Conservation (phyloP, 2,113 vertebrate species). For the human (Homo sapiens) region DNA sequence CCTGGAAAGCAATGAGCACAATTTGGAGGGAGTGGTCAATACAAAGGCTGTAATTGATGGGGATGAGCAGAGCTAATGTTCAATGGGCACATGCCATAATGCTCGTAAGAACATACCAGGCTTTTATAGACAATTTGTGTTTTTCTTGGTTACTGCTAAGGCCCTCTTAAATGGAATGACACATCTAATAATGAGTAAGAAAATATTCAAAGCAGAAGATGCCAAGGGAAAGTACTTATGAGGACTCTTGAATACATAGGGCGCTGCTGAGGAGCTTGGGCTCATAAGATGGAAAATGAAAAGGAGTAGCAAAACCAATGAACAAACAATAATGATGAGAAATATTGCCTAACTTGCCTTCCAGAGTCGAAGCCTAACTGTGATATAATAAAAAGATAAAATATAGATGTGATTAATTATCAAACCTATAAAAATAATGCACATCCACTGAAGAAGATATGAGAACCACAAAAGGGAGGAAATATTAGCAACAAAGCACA, state of each 20-base stretch:
- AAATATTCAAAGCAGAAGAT: not conserved
- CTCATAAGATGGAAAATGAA: not conserved
- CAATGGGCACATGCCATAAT: accelerated
- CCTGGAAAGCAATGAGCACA: not conserved
- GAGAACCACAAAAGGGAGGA: not conserved
- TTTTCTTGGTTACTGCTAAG: not conserved
- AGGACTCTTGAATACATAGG: accelerated
- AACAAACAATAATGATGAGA: not conserved
- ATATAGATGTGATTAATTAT: not conserved
- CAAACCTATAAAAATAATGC: not conserved
- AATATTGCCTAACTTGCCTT: not conserved
- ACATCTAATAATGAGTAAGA: accelerated
- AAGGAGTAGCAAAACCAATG: not conserved
- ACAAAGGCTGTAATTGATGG: accelerated
- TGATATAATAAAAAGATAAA: not conserved
- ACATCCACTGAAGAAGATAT: not conserved
- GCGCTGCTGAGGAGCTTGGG: accelerated
- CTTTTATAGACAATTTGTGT: not conserved
- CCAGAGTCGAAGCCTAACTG: not conserved
- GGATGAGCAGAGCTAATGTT: not conserved
- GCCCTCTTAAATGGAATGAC: not conserved
- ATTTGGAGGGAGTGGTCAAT: not conserved
- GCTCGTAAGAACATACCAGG: not conserved
- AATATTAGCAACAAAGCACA: not conserved
- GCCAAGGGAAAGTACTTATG: not conserved